Evolutionary conservation across 2,888 invertebrate genomes (phyloP), one percentile per base, ranked within the genome.

Genomic region (Lasioglossum leucozonium): DNA sequence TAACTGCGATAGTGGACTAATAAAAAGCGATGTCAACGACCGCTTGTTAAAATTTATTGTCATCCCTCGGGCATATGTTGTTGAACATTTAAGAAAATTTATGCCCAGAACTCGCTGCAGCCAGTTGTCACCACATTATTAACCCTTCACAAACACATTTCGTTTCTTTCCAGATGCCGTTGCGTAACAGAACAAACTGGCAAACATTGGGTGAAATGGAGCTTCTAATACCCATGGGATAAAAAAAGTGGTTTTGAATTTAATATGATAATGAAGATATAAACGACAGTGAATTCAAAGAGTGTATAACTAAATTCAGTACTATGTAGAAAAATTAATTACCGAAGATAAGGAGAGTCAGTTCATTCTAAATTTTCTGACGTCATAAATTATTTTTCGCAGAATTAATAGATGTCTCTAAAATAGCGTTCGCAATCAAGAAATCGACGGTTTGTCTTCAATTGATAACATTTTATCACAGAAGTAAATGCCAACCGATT

Each of bases 381-480:
- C 6, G 30, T 16, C 30, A 16, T 30, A 0, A 6, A n/a, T 55
- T n/a, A 0, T 11, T n/a, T n/a, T 55, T 55, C 55, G n/a, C n/a
- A 55, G 11, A 30, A 30, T 62, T 16, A 30, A 16, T 2, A 62
- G 16, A 62, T 16, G 6, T 30, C 30, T 62, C 62, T 16, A 16
- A 62, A 30, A 30, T 30, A 6, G 16, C 62, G 30, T 16, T 30
- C 62, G 62, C 13, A 30, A 26, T 44, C 37, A 47, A 34, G 22
- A 22, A 40, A 11, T 13, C 22, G n/a, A 42, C 76, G 37, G 65
- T 42, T 67, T 40, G 34, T 26, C 40, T n/a, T 40, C 6, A 22
- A 8, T 26, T 51, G 69, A 77, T 77, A 77, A 55, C 22, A 77
- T 55, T 40, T 69, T 55, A 77, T 77, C 69, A 22, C 13, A 18